Evolutionary conservation across 2,113 vertebrate species (phyloP), one percentile per base, ranked within the genome.

Genomic region (Choloepus hoffmanni): DNA sequence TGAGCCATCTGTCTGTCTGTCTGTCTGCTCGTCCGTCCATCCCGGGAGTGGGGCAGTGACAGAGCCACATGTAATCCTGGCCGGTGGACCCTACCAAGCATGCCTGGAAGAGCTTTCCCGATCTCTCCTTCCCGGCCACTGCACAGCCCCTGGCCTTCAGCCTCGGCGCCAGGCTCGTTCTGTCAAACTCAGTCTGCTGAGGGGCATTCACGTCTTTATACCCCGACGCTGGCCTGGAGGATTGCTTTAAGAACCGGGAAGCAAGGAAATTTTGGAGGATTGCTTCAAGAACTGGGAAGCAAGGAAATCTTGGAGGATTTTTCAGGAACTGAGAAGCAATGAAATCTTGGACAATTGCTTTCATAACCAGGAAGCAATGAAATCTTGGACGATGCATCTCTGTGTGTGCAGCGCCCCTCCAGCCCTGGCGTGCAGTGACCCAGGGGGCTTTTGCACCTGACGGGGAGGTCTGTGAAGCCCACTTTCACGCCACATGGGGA

Each of bases 351-450:
- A 50, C 33, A 36, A 43, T n/a, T 36, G 16, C 60, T 88, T 89
- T 76, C 86, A 60, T 36, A 43, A 23, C 76, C 7, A 1, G 2
- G 48, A 91, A 94, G 72, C 73, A 89, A 58, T 68, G 94, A 94
- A 89, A 90, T 5, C 4, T 0, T 74, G 78, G 62, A 94, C 72
- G 85, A 92, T 87, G 62, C 45, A 60, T 2, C 81, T 1, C 0
- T 4, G 2, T 0, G 0, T 88, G 88, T 62, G 63, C 3, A 60
- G 36, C 3, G 18, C 0, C 90, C 65, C 45, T 74, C 70, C 19
- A 43, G 79, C 13, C 65, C 33, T 89, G 74, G 14, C 16, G 67
- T 4, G 8, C 1, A 0, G 48, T 60, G 76, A 67, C 21, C 48
- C 55, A 0, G 4, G n/a, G 55, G 58, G 36, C 40, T 30, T 23